Percentiles rank a stretch among this genome's conserved stretches.
phyloP scores from a whole-genome alignment of 64 coral and sea anemone species.

The Actinia equina region DNA sequence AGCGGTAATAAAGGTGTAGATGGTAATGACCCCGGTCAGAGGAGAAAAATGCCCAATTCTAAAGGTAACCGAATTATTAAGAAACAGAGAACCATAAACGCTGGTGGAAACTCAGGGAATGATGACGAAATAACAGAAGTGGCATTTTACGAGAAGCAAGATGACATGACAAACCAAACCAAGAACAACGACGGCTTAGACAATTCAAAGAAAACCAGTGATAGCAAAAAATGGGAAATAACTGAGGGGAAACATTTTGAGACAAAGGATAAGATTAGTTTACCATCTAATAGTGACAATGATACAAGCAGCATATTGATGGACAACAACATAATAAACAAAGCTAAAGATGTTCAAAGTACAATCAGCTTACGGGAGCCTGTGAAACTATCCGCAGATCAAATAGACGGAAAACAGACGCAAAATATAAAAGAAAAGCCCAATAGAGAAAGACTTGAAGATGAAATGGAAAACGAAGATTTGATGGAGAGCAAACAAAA shows the following conservation, averaged over 20 bases:
- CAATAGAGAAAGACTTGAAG: neutral
- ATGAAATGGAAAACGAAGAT: neutral
- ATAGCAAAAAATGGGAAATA: neutral
- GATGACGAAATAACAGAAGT: constrained; percentile 7
- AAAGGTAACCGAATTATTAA: neutral
- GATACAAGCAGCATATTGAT: neutral
- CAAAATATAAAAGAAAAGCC: neutral
- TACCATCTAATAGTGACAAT: neutral
- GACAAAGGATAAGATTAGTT: neutral
- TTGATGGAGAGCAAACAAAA: neutral
- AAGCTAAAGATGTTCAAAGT: neutral
- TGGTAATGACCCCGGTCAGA: neutral
- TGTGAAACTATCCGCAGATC: neutral
- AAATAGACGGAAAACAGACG: neutral
- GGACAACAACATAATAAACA: neutral
- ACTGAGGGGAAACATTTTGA: neutral
- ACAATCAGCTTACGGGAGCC: neutral
- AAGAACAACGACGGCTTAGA: neutral
- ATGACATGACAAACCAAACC: neutral
- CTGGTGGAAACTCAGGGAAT: neutral
- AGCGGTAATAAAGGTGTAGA: neutral
- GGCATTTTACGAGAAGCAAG: neutral
- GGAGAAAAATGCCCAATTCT: neutral
- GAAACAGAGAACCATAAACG: neutral
- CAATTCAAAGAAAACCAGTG: neutral